A percentile compares a stretch with the other conserved stretches of the same genome.
phyloP scores from a whole-genome alignment of 2,797 vertebrate genomes.

The Morelia viridis region DNA sequence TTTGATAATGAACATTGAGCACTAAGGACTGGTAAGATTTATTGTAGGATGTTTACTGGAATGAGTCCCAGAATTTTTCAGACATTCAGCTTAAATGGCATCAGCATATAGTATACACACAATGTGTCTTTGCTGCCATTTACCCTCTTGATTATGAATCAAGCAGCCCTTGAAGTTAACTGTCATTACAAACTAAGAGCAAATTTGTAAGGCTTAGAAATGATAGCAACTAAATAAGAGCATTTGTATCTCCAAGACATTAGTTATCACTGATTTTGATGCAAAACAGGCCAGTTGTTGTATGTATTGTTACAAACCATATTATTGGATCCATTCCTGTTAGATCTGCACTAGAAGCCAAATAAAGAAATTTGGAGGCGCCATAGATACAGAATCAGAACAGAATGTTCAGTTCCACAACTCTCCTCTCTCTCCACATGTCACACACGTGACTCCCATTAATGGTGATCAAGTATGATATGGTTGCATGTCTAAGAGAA shows the following conservation, averaged over 20 bases:
- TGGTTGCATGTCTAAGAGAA: neutral
- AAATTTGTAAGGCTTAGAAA: slow-evolving; percentile 9
- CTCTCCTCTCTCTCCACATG: neutral
- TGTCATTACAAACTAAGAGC: neutral
- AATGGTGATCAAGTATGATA: neutral
- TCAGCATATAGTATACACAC: slow-evolving; percentile 26
- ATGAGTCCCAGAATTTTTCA: slow-evolving; percentile 46
- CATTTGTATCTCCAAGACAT: slow-evolving; percentile 21
- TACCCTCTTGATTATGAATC: slow-evolving; percentile 49
- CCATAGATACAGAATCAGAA: slow-evolving; percentile 25
- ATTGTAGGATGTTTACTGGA: slow-evolving; percentile 56
- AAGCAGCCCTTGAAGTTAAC: slow-evolving; percentile 33
- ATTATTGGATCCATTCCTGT: neutral
- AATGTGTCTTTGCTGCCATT: slow-evolving; percentile 58
- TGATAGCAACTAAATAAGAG: slow-evolving; percentile 1
- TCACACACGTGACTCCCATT: neutral
- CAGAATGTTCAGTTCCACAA: slow-evolving; percentile 17
- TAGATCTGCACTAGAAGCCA: slow-evolving; percentile 24
- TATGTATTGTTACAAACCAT: slow-evolving; percentile 11
- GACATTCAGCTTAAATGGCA: slow-evolving; percentile 46
- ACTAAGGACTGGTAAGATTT: slow-evolving; percentile 60
- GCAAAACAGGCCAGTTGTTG: slow-evolving; percentile 15
- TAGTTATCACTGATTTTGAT: slow-evolving; percentile 13
- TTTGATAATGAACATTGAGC: slow-evolving; percentile 48
- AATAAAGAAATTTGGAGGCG: neutral